Conservation (phyloP, 1,140 invertebrate genomes). For the Drosophila grimshawi region DNA sequence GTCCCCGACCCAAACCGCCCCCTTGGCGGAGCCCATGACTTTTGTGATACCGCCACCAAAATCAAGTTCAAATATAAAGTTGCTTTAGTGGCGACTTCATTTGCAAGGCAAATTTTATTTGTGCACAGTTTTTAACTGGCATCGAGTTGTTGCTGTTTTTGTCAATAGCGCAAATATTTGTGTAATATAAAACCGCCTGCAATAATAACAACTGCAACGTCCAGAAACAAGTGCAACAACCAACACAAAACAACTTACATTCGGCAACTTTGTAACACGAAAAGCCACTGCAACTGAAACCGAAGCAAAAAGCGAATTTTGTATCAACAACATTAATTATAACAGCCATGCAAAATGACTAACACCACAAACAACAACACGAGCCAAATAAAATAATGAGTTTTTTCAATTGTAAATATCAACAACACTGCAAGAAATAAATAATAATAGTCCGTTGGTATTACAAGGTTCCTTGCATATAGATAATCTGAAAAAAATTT, state of each 20-base stretch:
- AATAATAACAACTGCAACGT: constrained; percentile 37
- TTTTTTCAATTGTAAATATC: constrained; percentile 36
- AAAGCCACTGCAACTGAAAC: constrained; percentile 42
- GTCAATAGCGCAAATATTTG: constrained; percentile 74
- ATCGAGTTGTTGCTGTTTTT: constrained; percentile 49
- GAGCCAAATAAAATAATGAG: constrained; percentile 52
- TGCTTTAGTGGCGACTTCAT: constrained; percentile 46
- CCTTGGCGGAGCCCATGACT: constrained; percentile 54
- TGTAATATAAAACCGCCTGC: constrained; percentile 79
- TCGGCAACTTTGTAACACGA: constrained; percentile 55
- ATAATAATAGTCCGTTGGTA: background rate
- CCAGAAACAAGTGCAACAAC: constrained; percentile 48
- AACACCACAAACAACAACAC: constrained; percentile 44
- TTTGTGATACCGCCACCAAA: constrained; percentile 74
- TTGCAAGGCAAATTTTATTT: constrained; percentile 74
- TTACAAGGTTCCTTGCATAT: background rate
- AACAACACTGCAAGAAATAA: constrained; percentile 22
- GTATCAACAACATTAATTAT: constrained; percentile 82
- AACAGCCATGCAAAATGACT: constrained; percentile 58
- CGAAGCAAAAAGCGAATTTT: constrained; percentile 56
- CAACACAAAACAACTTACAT: constrained; percentile 15
- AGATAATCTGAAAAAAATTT: no score
- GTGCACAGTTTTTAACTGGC: constrained; percentile 34
- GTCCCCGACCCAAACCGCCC: constrained; percentile 45
- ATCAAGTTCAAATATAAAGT: constrained; percentile 77